phyloP scores from a whole-genome alignment of 2,888 invertebrate genomes.

The Julus scandinavius region DNA sequence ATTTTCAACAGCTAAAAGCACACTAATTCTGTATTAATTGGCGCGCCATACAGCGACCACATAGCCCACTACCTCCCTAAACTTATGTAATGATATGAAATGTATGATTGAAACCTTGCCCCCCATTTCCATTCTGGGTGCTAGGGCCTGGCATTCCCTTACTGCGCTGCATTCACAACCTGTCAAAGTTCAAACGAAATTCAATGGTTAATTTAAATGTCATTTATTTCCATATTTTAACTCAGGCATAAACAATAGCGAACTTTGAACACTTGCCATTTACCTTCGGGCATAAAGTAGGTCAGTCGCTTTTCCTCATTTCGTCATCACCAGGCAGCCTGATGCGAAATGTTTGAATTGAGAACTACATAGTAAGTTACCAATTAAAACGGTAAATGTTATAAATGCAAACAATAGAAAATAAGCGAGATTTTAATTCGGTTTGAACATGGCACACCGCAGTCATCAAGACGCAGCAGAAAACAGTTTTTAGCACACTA shows the following conservation, averaged over 20 bases:
- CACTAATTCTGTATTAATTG: background rate
- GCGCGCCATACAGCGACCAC: background rate
- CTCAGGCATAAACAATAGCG: background rate
- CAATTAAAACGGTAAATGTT: constrained; percentile 4
- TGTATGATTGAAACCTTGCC: constrained; percentile 19
- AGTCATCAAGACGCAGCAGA: background rate
- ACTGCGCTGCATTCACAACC: constrained; percentile 40
- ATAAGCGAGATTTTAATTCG: background rate
- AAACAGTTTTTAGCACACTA: background rate
- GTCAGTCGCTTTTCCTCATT: constrained; percentile 42
- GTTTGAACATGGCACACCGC: background rate
- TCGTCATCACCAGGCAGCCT: constrained; percentile 16
- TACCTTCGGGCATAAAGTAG: background rate
- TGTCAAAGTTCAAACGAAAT: constrained; percentile 2
- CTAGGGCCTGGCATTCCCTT: constrained; percentile 43
- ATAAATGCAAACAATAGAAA: background rate
- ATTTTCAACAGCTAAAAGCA: background rate
- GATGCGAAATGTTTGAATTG: background rate
- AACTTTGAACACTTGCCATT: constrained; percentile 43
- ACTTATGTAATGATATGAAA: background rate
- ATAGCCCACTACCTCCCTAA: background rate
- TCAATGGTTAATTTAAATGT: background rate
- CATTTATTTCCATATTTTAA: background rate
- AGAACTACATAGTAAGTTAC: background rate
- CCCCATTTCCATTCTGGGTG: constrained; percentile 38